A percentile compares a stretch with the other conserved stretches of the same genome.
phyloP scores from a whole-genome alignment of 64 coral and sea anemone species.

The Actinia tenebrosa region DNA sequence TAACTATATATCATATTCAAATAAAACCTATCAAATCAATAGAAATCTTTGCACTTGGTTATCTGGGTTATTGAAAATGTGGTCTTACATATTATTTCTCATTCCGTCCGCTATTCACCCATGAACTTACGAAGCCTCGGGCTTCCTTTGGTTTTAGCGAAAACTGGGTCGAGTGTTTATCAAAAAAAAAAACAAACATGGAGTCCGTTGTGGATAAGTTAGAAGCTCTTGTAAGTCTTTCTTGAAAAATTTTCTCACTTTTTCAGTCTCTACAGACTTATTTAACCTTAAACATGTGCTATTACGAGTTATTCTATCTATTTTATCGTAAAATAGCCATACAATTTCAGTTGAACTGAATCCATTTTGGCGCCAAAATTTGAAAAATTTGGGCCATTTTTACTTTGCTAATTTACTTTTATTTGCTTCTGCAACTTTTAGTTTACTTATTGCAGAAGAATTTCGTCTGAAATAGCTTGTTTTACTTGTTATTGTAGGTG shows the following conservation, averaged over 20 bases:
- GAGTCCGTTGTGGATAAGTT: slow-evolving; percentile 81
- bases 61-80: too few species aligned
- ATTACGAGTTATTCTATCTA: neutral
- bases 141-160: neutral
- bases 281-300: neutral
- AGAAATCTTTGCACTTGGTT: too few species aligned
- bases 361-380: slow-evolving; percentile 67
- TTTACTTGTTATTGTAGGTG: slow-evolving; percentile 49
- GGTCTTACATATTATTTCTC: too few species aligned
- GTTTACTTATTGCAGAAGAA: neutral
- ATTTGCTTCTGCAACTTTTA: too few species aligned
- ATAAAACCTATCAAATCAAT: too few species aligned
- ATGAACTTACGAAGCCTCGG: neutral
- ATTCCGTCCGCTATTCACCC: too few species aligned
- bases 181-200: slow-evolving; percentile 56
- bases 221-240: slow-evolving; percentile 78
- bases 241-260: neutral
- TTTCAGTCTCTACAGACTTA: neutral
- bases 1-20: too few species aligned
- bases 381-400: neutral
- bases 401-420: too few species aligned
- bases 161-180: neutral
- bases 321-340: neutral
- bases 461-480: neutral
- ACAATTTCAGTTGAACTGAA: neutral